Percentiles rank a stretch among this genome's conserved stretches.
These are phyloP conservation scores for Tachina grossa DNA, from an alignment of 2,888 invertebrate genomes.

Conservation along the genomic window DNA sequence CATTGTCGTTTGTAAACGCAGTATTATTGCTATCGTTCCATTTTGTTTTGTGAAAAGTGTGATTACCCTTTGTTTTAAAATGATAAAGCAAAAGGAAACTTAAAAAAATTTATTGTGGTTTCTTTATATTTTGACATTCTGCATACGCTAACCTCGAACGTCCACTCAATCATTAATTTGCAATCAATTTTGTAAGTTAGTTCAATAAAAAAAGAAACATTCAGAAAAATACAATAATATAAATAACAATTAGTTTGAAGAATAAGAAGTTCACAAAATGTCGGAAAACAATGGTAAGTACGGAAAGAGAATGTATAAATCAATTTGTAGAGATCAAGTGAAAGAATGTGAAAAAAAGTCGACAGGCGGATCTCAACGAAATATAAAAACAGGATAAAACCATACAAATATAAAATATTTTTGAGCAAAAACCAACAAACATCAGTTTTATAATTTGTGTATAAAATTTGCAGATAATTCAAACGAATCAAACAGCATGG, in stretches of 20 bases:
- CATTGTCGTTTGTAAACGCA: no score
- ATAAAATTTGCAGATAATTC: conserved; percentile 78
- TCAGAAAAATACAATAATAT: conserved; percentile 42
- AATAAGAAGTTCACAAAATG: conserved; percentile 73
- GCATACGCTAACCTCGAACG: conserved; percentile 75
- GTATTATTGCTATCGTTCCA: no score
- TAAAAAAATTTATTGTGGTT: conserved; percentile 47
- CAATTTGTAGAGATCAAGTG: background rate
- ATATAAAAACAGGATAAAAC: conserved; percentile 24
- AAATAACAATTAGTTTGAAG: conserved; percentile 58
- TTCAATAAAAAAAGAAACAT: conserved; percentile 32
- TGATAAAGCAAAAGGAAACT: conserved; percentile 25
- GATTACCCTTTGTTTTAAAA: conserved; percentile 12
- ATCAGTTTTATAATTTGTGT: conserved; percentile 6
- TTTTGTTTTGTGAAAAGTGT: background rate
- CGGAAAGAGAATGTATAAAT: background rate
- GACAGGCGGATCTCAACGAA: conserved; percentile 49
- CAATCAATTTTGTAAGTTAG: conserved; percentile 59
- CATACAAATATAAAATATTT: conserved; percentile 44
- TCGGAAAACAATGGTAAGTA: conserved; percentile 82
- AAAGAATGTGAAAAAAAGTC: conserved; percentile 42
- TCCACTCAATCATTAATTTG: conserved; percentile 72
- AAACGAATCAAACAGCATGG: conserved; percentile 80
- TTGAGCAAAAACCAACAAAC: conserved; percentile 2
- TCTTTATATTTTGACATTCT: conserved; percentile 73